Evolutionary conservation across 2,888 invertebrate species (phyloP), one percentile per base, ranked within the genome.

Genomic region (Neria commutata): DNA sequence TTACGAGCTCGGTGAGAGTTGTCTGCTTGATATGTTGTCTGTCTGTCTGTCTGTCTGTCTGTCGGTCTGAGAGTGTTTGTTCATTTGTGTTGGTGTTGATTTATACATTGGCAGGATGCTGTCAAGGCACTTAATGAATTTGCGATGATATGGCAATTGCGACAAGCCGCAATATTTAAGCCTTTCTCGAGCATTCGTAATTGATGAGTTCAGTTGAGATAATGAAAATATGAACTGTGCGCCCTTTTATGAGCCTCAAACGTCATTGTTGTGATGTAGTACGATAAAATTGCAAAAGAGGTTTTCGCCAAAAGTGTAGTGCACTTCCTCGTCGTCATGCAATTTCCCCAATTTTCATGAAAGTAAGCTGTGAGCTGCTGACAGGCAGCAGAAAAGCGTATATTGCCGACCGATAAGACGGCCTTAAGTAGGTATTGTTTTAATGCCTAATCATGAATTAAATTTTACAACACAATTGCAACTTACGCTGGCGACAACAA

Each of bases 31-130:
- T n/a, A 37, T 37, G 37, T 14, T 37, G 71, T 58, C 67, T 62
- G 67, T 72, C 72, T 71, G 72, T 71, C 69, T 69, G 64, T 64
- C 61, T 56, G 65, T 63, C 62, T 64, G 62, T 58, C 63, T 62
- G 62, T 67, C 60, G 58, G 45, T 34, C 26, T 40, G 46, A 50
- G 50, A 45, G 56, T 25, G 21, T 40, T 21, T 37, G 49, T n/a
- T n/a, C 4, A 19, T n/a, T 5, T 14, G 14, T 3, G 40, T 25
- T 50, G 50, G 58, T 53, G 37, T 21, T 52, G 26, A 37, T 37
- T 37, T 37, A 37, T 37, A n/a, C 37, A 8, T 14, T 37, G n/a
- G n/a, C 37, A 37, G 37, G 37, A 37, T 37, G 16, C 37, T 21
- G 3, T 19, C 42, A 42, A 6, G n/a, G 19, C 19, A 42, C 17